Base-by-base conservation (phyloP, 2,113 vertebrate genomes). In the Pomatostomus ruficeps region DNA sequence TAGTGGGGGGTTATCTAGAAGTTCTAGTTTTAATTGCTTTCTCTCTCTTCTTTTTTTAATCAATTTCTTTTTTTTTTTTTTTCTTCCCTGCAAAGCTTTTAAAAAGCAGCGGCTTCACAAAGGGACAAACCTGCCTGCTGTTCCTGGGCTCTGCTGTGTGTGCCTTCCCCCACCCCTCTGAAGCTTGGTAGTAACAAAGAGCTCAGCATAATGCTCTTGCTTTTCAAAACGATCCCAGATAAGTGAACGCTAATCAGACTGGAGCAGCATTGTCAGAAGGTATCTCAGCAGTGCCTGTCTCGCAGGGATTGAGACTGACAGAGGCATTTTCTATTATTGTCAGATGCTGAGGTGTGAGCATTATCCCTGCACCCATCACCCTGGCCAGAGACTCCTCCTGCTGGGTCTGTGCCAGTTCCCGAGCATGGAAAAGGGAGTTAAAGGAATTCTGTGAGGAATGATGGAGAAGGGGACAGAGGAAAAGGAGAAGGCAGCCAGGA, bases 261-360 rank as follows among this genome's bases (percentile, higher is more conserved):
- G 78, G 96, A 97, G 85, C 80, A 88, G 91, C 85, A 55, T 94
- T 97, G 97, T 97, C 96, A 96, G 85, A 83, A 96, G 94, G 89
- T 42, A 95, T 97, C 94, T 94, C 85, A 12, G 94, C 25, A 8
- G 83, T 76, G 92, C 63, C 91, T 46, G 80, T 88, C 96, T 94
- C 87, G 0, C 36, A 43, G 87, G 87, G 73, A 91, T 73, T 65
- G 85, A 90, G 95, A 75, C 85, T 97, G 97, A 97, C 96, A 95
- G 97, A 94, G 94, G 90, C 87, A 89, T 95, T 97, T 97, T 94
- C 86, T 93, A 57, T 85, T 91, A 42, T 82, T 92, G 93, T 90
- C 5, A 55, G 94, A 75, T 96, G 94, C 95, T 93, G 96, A 97
- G 95, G 95, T 93, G 94, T 92, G 93, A 89, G 95, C 86, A 71